Percentiles rank a stretch among this genome's conserved stretches.
Evolutionary conservation across 92 coral and sea anemone genomes (phyloP).

Genomic region (Bergia sp.): DNA sequence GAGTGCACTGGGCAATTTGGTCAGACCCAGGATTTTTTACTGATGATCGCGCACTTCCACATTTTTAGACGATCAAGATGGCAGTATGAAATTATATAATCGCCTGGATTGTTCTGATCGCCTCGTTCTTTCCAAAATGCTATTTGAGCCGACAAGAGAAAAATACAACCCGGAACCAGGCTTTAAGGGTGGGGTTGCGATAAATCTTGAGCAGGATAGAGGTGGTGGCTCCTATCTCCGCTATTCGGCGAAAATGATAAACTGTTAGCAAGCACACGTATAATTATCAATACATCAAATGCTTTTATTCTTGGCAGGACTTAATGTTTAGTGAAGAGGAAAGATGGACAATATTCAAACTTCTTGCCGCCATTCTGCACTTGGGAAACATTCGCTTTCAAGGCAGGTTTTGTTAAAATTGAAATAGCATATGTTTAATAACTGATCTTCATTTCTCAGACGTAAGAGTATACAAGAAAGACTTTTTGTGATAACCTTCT

Average conservation of each 20-base stretch:
- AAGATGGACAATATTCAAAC: conserved; percentile 76
- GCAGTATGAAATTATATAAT: too few relatives aligned
- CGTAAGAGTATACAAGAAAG: neutral
- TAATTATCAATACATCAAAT: neutral
- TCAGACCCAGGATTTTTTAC: too few relatives aligned
- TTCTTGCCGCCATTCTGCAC: conserved; percentile 84
- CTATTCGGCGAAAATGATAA: neutral
- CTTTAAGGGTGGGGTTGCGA: too few relatives aligned
- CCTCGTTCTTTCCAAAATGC: too few relatives aligned
- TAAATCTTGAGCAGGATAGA: too few relatives aligned
- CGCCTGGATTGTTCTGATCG: too few relatives aligned
- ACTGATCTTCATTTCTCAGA: neutral
- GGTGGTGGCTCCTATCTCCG: neutral
- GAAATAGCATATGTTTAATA: neutral
- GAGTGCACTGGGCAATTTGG: too few relatives aligned
- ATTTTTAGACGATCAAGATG: too few relatives aligned
- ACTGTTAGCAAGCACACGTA: neutral
- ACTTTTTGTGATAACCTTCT: too few relatives aligned
- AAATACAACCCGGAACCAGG: too few relatives aligned
- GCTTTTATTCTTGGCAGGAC: conserved; percentile 53
- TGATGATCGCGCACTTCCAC: too few relatives aligned
- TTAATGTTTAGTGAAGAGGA: conserved; percentile 83
- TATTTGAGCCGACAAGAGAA: too few relatives aligned
- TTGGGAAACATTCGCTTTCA: conserved; percentile 87
- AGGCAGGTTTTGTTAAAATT: conserved; percentile 52